Base-by-base conservation (phyloP, 2,888 invertebrate species). In the Mimas tiliae region DNA sequence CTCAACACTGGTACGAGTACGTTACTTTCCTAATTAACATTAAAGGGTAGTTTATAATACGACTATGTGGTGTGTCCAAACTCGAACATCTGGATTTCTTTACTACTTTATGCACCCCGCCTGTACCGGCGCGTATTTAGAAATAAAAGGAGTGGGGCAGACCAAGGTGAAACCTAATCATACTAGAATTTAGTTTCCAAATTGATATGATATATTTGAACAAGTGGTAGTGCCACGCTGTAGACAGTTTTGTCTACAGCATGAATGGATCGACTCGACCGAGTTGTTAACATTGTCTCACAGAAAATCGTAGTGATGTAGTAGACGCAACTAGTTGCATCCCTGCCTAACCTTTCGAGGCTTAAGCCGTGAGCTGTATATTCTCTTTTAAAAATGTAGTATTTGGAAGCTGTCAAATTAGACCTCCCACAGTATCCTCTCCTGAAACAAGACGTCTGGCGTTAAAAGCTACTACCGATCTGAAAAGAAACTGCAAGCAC, bases 61-160 rank as follows among this genome's bases (percentile, higher is more conserved):
- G 12, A 6, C 27, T 27, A 27, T 42, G 8, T n/a, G 34, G 34
- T n/a, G n/a, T n/a, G 34, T 19, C 19, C 38, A n/a, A 19, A 42
- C 55, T 58, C 58, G 4, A 58, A 58, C 58, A 58, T 58, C 58
- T 42, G 58, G 19, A 42, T 58, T 58, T 38, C 58, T 58, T 58
- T 42, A 58, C 58, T 52, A 21, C 34, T 33, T 53, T 53, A 33
- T 27, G 53, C 33, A 33, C n/a, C 53, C n/a, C 11, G 19, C 11
- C 38, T 58, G 27, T 50, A 52, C 19, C 12, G 42, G 21, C 58
- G 19, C 38, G 38, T 11, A 58, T 42, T 58, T 42, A 19, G 38
- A 9, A 48, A 19, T 50, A 19, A 50, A 6, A 42, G 7, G 9
- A 9, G 50, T 8, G 50, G 9, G 19, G 9, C 14, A 45, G 14